Evolutionary conservation across 2,113 vertebrate genomes (phyloP).

Genomic region (Pogona vitticeps): DNA sequence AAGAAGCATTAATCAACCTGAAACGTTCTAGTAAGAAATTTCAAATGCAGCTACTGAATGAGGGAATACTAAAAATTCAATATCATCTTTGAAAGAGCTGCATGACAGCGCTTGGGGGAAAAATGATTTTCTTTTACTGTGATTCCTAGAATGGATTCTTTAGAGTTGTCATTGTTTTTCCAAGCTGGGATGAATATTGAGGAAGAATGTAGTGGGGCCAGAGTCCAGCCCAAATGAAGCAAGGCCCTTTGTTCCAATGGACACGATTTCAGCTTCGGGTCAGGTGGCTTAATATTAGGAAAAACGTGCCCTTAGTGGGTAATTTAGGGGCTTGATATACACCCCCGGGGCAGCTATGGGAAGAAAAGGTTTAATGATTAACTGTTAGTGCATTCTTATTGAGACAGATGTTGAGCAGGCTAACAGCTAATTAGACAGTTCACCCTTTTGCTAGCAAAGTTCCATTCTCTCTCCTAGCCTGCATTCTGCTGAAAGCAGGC

Average conservation of each 20-base stretch:
- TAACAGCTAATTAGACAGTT: no score
- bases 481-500: no score
- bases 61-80: slow-evolving; percentile 64
- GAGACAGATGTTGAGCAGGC: no score
- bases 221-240: background rate
- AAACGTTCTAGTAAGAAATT: slow-evolving; percentile 75
- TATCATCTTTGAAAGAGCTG: slow-evolving; percentile 67
- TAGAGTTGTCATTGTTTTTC: no score
- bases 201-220: slow-evolving; percentile 18
- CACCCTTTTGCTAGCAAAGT: no score
- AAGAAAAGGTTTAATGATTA: no score
- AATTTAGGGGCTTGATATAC: background rate
- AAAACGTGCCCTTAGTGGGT: background rate
- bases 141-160: background rate
- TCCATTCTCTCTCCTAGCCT: no score
- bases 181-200: slow-evolving; percentile 23
- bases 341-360: no score
- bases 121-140: background rate
- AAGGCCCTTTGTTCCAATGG: background rate
- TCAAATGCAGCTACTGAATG: slow-evolving; percentile 66
- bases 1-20: slow-evolving; percentile 74
- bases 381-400: background rate
- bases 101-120: background rate
- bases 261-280: background rate
- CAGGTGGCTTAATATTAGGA: background rate